Evolutionary conservation across 2,888 invertebrate genomes (phyloP).

Genomic region (Entomobrya proxima): DNA sequence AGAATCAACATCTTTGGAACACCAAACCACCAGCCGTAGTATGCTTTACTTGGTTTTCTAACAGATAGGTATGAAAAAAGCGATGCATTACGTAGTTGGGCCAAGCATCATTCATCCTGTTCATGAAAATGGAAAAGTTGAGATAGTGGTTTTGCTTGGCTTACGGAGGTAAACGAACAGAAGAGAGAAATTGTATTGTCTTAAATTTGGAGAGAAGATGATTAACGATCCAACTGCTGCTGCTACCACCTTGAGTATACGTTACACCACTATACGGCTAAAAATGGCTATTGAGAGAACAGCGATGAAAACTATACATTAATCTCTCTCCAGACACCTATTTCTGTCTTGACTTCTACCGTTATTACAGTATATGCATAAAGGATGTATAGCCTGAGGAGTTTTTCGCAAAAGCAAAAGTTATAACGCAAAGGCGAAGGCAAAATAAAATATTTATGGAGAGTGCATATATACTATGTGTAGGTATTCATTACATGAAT

Average conservation of each 20-base stretch:
- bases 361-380: too few species aligned
- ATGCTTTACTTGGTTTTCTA: background rate
- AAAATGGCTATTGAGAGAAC: too few species aligned
- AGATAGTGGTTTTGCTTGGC: background rate
- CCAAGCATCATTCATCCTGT: background rate
- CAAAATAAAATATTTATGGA: too few species aligned
- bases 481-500: background rate
- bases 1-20: background rate
- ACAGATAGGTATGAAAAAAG: background rate
- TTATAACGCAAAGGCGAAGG: too few species aligned
- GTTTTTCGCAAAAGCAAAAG: too few species aligned
- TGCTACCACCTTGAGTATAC: too few species aligned
- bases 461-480: too few species aligned
- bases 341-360: too few species aligned
- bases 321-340: too few species aligned
- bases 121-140: background rate
- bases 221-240: slow-evolving; percentile 26
- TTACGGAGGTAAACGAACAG: background rate
- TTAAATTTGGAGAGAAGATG: slow-evolving; percentile 27
- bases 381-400: too few species aligned
- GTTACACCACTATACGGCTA: too few species aligned
- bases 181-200: slow-evolving; percentile 26
- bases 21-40: background rate
- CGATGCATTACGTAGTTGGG: background rate
- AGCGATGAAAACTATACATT: too few species aligned